Evolutionary conservation across 2,888 invertebrate genomes (phyloP).

Genomic region (Dromius quadrimaculatus): DNA sequence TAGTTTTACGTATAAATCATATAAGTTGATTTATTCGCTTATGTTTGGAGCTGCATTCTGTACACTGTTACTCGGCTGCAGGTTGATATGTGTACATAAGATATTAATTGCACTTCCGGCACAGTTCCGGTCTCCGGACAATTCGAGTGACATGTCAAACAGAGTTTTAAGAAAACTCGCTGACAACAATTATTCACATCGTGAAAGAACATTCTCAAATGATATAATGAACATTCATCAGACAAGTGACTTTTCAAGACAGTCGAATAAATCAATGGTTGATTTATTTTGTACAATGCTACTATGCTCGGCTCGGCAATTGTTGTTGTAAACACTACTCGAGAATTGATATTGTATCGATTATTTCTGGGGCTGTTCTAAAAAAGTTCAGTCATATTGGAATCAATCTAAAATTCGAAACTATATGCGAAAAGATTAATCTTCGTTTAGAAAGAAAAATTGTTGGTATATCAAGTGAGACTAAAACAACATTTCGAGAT

Average conservation of each 20-base stretch:
- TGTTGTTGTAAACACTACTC: too few relatives aligned
- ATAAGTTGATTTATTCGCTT: slow-evolving; percentile 56
- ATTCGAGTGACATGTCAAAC: slow-evolving; percentile 12
- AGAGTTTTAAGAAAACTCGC: slow-evolving; percentile 29
- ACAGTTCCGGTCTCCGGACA: slow-evolving; percentile 17
- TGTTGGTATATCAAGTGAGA: slow-evolving; percentile 19
- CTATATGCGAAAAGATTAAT: neutral
- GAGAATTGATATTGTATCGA: too few relatives aligned
- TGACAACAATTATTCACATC: too few relatives aligned
- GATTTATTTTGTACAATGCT: too few relatives aligned
- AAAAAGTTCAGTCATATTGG: too few relatives aligned
- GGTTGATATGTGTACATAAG: slow-evolving; percentile 23
- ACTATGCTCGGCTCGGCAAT: too few relatives aligned
- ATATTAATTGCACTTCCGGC: slow-evolving; percentile 40
- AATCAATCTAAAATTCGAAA: neutral
- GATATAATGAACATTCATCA: too few relatives aligned
- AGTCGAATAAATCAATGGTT: too few relatives aligned
- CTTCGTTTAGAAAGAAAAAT: neutral
- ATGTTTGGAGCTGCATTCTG: neutral
- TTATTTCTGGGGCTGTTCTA: too few relatives aligned
- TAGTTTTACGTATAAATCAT: slow-evolving; percentile 57
- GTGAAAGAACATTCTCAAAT: too few relatives aligned
- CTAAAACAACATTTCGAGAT: slow-evolving; percentile 29
- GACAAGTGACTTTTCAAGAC: too few relatives aligned
- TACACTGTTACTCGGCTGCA: neutral